A percentile compares a stretch with the other conserved stretches of the same genome.
Conservation (phyloP, 2,113 vertebrate genomes). For the Notiomystis cincta region DNA sequence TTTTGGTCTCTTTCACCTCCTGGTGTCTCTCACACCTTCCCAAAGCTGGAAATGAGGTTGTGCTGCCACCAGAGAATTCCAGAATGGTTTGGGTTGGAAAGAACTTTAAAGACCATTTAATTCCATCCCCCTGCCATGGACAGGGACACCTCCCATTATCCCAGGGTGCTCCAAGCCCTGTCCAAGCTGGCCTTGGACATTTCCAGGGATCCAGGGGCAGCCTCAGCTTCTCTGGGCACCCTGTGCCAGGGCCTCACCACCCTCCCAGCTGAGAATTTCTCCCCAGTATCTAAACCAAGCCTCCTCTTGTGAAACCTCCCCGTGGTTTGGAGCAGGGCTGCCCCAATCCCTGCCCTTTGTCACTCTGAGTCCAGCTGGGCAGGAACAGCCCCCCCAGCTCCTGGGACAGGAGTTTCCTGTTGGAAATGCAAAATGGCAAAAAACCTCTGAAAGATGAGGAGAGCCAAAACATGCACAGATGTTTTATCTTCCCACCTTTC, state of each 20-base stretch:
- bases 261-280: rapidly evolving
- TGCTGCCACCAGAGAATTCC: neutral
- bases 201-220: neutral
- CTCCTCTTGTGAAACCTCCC: neutral
- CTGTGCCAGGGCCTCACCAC: rapidly evolving
- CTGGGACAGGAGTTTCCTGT: neutral
- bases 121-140: neutral
- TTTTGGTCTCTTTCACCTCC: neutral
- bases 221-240: neutral
- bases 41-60: neutral
- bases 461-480: neutral
- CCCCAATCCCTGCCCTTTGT: neutral
- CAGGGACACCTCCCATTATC: rapidly evolving
- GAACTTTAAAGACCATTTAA: rapidly evolving
- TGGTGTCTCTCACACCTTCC: neutral
- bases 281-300: neutral
- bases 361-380: neutral
- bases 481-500: neutral
- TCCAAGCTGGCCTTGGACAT: neutral
- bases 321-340: rapidly evolving
- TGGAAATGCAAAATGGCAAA: neutral
- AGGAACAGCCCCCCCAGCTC: neutral
- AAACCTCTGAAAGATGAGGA: neutral
- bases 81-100: neutral
- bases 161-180: rapidly evolving